Evolutionary conservation across 1,140 invertebrate species (phyloP).

Genomic region (Scylla paramamosain): DNA sequence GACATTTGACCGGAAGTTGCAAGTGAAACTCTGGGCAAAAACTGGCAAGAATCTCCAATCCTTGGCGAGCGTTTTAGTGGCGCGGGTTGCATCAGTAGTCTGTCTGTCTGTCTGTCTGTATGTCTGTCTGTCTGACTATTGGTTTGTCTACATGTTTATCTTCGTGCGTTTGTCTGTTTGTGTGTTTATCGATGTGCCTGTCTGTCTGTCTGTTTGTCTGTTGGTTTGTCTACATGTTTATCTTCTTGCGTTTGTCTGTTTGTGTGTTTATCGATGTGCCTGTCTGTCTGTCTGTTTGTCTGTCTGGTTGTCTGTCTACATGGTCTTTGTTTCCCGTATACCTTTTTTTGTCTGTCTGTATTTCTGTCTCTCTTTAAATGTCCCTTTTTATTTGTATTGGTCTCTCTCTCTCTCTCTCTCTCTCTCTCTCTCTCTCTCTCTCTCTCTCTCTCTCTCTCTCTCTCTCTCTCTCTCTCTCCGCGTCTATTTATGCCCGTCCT

Average conservation of each 20-base stretch:
- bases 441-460: too few species aligned
- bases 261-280: background rate
- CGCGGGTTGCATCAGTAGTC: background rate
- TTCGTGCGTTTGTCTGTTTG: background rate
- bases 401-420: too few species aligned
- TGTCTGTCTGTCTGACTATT: background rate
- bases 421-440: too few species aligned
- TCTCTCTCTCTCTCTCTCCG: too few species aligned
- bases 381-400: too few species aligned
- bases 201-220: background rate
- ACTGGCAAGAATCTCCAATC: background rate
- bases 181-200: background rate
- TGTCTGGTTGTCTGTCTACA: background rate
- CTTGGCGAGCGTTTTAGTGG: background rate
- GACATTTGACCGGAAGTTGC: constrained; percentile 58
- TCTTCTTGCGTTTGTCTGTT: background rate
- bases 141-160: background rate
- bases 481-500: too few species aligned
- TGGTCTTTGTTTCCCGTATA: background rate
- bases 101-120: background rate
- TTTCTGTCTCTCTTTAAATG: too few species aligned
- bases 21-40: constrained; percentile 43
- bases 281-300: background rate
- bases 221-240: background rate
- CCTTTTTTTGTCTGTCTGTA: too few species aligned